Evolutionary conservation across 2,888 invertebrate genomes (phyloP).

Genomic region (Pseudococcus longispinus): DNA sequence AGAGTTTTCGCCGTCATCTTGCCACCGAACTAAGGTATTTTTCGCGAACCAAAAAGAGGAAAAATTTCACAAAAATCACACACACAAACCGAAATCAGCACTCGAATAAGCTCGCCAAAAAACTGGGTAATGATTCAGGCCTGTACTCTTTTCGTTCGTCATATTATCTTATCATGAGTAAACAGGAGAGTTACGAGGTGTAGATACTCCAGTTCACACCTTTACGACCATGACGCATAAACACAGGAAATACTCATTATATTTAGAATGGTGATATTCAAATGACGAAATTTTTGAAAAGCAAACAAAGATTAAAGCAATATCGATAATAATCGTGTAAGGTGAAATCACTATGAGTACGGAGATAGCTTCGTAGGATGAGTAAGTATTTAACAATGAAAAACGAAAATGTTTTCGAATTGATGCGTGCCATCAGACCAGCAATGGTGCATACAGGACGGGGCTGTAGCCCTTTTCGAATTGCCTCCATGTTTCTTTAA

Average conservation of each 20-base stretch:
- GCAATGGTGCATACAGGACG: too few species aligned
- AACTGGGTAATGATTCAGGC: not conserved
- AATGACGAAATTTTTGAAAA: not conserved
- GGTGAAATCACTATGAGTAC: too few species aligned
- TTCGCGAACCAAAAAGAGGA: not conserved
- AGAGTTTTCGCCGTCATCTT: slow-evolving; percentile 56
- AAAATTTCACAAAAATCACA: not conserved
- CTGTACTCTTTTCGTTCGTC: not conserved
- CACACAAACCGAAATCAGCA: not conserved
- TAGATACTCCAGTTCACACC: not conserved
- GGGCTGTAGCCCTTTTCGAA: too few species aligned
- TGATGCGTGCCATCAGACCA: too few species aligned
- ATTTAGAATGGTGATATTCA: not conserved
- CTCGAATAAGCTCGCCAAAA: not conserved
- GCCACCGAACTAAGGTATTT: not conserved
- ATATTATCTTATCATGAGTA: not conserved
- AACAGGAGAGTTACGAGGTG: not conserved
- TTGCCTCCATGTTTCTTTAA: too few species aligned
- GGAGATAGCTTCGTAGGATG: too few species aligned
- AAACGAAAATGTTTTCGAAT: too few species aligned
- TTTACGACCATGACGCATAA: not conserved
- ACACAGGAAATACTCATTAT: not conserved
- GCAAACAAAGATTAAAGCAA: not conserved
- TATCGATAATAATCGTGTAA: too few species aligned
- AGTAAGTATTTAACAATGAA: too few species aligned